Evolutionary conservation across 2,113 vertebrate species (phyloP).

Genomic region (Callipepla californica): DNA sequence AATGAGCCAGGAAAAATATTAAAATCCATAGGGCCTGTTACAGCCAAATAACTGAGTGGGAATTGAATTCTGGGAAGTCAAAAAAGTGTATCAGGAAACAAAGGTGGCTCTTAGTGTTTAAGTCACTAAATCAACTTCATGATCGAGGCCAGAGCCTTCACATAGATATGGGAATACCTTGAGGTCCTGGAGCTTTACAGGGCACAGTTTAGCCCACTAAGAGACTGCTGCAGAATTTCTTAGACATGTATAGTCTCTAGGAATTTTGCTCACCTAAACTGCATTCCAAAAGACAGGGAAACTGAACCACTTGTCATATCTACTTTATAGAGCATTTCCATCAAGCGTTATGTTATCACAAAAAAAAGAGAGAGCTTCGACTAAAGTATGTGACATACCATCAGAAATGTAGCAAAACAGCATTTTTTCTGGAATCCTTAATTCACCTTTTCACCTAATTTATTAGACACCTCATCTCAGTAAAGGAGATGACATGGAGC

Average conservation of each 20-base stretch:
- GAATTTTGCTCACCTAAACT: background rate
- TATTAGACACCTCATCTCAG: background rate
- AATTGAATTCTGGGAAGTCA: background rate
- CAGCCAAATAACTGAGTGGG: background rate
- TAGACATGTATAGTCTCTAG: background rate
- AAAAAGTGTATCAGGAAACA: background rate
- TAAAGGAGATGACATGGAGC: background rate
- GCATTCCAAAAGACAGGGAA: background rate
- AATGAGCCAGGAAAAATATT: conserved; percentile 1
- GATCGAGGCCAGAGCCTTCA: background rate
- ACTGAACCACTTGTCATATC: background rate
- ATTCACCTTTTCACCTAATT: background rate
- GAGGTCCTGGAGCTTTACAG: background rate
- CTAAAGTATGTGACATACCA: background rate
- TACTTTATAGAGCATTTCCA: background rate
- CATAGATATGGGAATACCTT: background rate
- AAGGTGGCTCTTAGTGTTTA: background rate
- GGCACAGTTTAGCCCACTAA: background rate
- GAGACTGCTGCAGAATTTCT: background rate
- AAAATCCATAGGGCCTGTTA: background rate
- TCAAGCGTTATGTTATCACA: background rate
- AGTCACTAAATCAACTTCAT: background rate
- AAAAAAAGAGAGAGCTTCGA: background rate
- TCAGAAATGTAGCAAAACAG: background rate
- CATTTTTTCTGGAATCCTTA: background rate